These are phyloP conservation scores for Lepidothrix coronata DNA, from an alignment of 2,113 vertebrate species.

Conservation along the genomic window DNA sequence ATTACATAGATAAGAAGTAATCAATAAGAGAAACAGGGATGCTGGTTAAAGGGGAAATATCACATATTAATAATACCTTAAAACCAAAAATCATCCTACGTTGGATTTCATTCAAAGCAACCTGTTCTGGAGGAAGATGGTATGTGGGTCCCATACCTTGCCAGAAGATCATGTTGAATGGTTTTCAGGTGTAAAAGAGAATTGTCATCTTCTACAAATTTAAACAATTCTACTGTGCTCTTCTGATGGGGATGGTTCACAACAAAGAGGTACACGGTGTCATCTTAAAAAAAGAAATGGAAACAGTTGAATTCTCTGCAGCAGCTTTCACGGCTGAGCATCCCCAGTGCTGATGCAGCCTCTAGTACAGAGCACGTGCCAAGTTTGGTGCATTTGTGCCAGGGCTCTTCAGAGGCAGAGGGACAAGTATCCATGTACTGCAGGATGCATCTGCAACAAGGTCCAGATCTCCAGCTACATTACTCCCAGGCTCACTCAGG, in stretches of 20 bases:
- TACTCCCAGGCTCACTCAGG: background rate
- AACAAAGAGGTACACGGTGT: conserved; percentile 84
- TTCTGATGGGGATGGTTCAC: conserved; percentile 87
- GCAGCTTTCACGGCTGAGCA: background rate
- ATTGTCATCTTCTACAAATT: conserved; percentile 81
- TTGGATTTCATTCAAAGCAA: background rate
- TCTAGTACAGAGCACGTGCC: background rate
- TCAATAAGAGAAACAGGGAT: background rate
- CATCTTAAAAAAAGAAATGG: conserved; percentile 69
- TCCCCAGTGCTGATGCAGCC: background rate
- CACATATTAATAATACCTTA: background rate
- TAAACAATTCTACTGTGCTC: conserved; percentile 88
- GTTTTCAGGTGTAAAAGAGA: conserved; percentile 86
- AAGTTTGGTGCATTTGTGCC: background rate
- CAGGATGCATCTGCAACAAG: background rate
- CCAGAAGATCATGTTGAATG: conserved; percentile 83
- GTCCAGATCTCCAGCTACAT: background rate
- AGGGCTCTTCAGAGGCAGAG: background rate
- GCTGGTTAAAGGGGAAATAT: background rate
- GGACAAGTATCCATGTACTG: background rate
- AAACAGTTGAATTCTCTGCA: background rate
- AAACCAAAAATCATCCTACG: background rate
- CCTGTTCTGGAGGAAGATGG: background rate
- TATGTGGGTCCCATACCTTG: conserved; percentile 74
- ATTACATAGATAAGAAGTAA: background rate